Evolutionary conservation across 2,797 vertebrate species (phyloP), one percentile per base, ranked within the genome.

Genomic region (Chlorospingus flavigularis): DNA sequence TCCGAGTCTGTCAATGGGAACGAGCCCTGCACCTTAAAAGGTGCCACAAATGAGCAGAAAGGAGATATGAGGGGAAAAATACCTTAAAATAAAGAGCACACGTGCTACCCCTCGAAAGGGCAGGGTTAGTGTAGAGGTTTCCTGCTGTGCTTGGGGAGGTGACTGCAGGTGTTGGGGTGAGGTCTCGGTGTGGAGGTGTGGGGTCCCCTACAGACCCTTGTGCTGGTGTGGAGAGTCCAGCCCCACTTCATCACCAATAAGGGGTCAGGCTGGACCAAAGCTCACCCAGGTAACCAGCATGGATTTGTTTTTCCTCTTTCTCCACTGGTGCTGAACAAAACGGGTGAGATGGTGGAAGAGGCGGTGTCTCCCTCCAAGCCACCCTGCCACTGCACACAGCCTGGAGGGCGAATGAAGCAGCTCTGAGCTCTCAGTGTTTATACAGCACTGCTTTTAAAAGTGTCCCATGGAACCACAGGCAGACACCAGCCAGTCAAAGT

Each of bases 181-280:
- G 42, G 24, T 74, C 77, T 82, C 3, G 0, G 31, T 43, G 47
- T 35, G 71, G 28, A 60, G 11, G 7, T 54, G 2, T n/a, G 21
- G 30, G 23, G 13, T 81, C 24, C 62, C 17, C n/a, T 66, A 8
- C 35, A 71, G 45, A 55, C 11, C 21, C 50, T 45, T 6, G 0
- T 39, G 61, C 18, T 67, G 62, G 10, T 75, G 47, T 53, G 55
- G 47, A 68, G 40, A 13, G 33, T 70, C 47, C 68, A 43, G 21
- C 39, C 77, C 45, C 35, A 30, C 28, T 62, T 70, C 40, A 15
- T 39, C 72, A 42, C n/a, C 0, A 0, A 0, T 39, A 20, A 0
- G 0, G 24, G 17, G 11, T 72, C 47, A 58, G 50, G 37, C n/a
- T 62, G 51, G 17, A 66, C 35, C 57, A 60, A 40, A 86, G 70